These are phyloP conservation scores for Rhabdornis inornatus DNA, from an alignment of 2,113 vertebrate genomes.

Conservation along the genomic window DNA sequence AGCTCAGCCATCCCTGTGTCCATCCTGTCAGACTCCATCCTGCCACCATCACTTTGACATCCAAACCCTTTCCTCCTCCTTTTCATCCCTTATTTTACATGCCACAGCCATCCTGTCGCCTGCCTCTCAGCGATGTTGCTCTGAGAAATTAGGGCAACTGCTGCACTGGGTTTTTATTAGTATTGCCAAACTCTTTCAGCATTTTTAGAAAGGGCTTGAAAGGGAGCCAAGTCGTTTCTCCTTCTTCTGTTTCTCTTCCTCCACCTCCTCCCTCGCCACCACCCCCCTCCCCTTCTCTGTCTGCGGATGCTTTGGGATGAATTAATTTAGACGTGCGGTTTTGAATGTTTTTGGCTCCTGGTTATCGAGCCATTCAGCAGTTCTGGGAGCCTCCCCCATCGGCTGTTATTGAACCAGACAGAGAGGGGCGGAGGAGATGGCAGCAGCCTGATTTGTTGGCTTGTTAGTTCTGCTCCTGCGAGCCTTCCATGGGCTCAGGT, in stretches of 20 bases:
- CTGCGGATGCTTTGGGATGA: slow-evolving; percentile 8
- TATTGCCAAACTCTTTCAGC: slow-evolving; percentile 49
- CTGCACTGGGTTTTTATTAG: slow-evolving; percentile 9
- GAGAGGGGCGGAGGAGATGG: slow-evolving; percentile 62
- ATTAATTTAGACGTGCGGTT: slow-evolving; percentile 30
- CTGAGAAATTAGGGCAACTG: slow-evolving; percentile 19
- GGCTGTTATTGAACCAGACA: slow-evolving; percentile 40
- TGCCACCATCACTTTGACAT: background rate
- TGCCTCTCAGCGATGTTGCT: background rate
- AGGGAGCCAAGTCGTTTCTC: slow-evolving; percentile 2
- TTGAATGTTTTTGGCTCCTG: slow-evolving; percentile 50
- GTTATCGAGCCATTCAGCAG: slow-evolving; percentile 33
- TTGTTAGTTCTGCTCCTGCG: slow-evolving; percentile 23
- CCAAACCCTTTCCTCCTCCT: background rate
- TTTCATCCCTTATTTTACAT: background rate
- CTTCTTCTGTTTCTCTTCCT: slow-evolving; percentile 15
- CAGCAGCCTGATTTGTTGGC: slow-evolving; percentile 65
- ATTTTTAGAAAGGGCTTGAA: slow-evolving; percentile 38
- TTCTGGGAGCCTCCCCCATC: slow-evolving; percentile 8
- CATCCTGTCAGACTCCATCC: background rate
- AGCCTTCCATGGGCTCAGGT: slow-evolving; percentile 16
- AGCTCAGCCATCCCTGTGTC: background rate
- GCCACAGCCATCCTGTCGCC: background rate
- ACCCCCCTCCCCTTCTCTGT: background rate
- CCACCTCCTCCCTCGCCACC: background rate